phyloP scores from a whole-genome alignment of 1,140 invertebrate species.

The Tetramorium alpestre region DNA sequence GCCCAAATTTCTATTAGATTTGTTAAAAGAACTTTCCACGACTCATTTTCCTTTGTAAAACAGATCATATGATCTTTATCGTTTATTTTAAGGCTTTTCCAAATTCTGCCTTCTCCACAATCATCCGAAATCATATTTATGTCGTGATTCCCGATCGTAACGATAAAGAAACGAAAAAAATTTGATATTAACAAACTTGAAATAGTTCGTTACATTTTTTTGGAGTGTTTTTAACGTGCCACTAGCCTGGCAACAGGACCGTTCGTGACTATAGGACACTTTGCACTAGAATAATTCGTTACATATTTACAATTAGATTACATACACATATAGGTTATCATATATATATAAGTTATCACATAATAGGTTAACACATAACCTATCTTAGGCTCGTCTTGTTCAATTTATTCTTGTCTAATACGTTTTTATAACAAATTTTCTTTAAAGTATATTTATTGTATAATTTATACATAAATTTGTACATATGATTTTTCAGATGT shows the following conservation, averaged over 20 bases:
- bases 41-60: constrained; percentile 55
- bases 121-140: neutral
- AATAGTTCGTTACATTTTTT: no score
- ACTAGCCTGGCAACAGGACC: no score
- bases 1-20: constrained; percentile 77
- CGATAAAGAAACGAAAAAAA: neutral
- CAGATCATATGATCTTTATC: constrained; percentile 72
- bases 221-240: no score
- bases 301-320: no score
- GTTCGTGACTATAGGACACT: no score
- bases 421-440: neutral
- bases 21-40: constrained; percentile 75
- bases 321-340: neutral
- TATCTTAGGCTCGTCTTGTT: neutral
- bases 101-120: constrained; percentile 30
- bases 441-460: neutral
- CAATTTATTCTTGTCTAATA: neutral
- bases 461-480: neutral
- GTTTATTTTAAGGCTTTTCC: constrained; percentile 69
- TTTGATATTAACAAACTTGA: neutral
- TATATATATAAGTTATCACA: no score
- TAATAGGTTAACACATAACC: constrained; percentile 37
- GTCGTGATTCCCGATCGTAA: neutral
- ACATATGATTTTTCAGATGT: neutral
- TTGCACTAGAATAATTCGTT: no score